Evolutionary conservation across 2,888 invertebrate species (phyloP).

Genomic region (Aporophyla lueneburgensis): DNA sequence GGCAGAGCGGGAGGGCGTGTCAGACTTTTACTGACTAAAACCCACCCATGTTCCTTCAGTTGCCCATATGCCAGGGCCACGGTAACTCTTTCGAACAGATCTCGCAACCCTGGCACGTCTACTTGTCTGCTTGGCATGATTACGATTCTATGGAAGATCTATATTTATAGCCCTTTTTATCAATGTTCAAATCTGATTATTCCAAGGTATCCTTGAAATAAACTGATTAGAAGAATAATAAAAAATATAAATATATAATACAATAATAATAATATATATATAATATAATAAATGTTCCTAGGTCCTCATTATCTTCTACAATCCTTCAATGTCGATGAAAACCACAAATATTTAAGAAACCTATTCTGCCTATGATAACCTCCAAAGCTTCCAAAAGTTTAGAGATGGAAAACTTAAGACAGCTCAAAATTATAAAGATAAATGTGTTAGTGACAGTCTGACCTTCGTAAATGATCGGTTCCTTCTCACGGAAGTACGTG

Average conservation of each 20-base stretch:
- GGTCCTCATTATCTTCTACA: not conserved
- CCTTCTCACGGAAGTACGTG: slow-evolving; percentile 98
- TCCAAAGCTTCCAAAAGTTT: not conserved
- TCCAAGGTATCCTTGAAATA: not conserved
- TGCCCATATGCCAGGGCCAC: no score
- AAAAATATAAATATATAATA: no score
- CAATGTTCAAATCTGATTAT: not conserved
- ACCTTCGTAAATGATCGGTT: slow-evolving; percentile 99
- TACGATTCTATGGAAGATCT: not conserved
- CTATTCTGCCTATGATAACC: not conserved
- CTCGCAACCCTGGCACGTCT: no score
- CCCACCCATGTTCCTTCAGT: no score
- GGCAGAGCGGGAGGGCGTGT: no score
- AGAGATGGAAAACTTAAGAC: not conserved
- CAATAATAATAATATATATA: no score
- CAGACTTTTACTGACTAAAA: no score
- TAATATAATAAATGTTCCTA: no score
- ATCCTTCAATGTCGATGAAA: not conserved
- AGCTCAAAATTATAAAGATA: not conserved
- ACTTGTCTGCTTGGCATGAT: not conserved
- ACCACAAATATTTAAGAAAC: not conserved
- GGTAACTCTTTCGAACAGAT: no score
- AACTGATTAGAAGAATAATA: not conserved
- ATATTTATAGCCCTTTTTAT: no score
- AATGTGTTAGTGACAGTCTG: slow-evolving; percentile 62